Percentiles rank a stretch among this genome's conserved stretches.
Conservation (phyloP, 2,888 invertebrate genomes). For the Lathronympha strigana region DNA sequence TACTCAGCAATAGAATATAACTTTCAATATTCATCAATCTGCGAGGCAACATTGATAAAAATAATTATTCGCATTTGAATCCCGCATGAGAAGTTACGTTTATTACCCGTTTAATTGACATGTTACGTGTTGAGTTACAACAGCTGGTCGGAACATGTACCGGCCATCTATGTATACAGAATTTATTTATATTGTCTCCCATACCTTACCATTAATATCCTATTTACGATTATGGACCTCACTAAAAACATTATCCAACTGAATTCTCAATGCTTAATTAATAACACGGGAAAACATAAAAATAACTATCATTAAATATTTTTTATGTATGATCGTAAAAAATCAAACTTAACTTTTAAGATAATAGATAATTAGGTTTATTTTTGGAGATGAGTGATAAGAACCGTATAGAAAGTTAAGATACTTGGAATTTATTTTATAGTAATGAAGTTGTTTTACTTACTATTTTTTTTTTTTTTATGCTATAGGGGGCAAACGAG, state of each 20-base stretch:
- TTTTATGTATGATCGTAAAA: slow-evolving; percentile 4
- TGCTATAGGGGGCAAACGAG: too few species aligned
- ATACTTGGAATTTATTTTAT: slow-evolving; percentile 2
- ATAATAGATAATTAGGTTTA: neutral
- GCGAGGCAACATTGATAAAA: slow-evolving; percentile 4
- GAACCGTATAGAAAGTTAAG: neutral
- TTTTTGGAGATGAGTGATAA: neutral
- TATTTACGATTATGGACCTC: slow-evolving; percentile 54
- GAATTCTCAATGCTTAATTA: neutral
- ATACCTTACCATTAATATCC: slow-evolving; percentile 55
- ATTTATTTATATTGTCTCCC: slow-evolving; percentile 79
- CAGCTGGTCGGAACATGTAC: slow-evolving; percentile 68
- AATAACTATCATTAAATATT: slow-evolving; percentile 15
- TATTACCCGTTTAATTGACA: slow-evolving; percentile 79
- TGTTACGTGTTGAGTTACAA: slow-evolving; percentile 77
- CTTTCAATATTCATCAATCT: too few species aligned
- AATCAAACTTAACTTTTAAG: slow-evolving; percentile 9
- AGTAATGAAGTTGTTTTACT: neutral
- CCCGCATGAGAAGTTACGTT: slow-evolving; percentile 57
- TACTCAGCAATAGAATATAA: too few species aligned
- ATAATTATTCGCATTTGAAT: slow-evolving; percentile 58
- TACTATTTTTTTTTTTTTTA: too few species aligned
- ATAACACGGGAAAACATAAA: slow-evolving; percentile 3
- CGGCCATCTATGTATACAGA: slow-evolving; percentile 72
- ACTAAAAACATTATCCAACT: slow-evolving; percentile 57